A percentile compares a stretch with the other conserved stretches of the same genome.
phyloP scores from a whole-genome alignment of 1,140 invertebrate species.

The Leptinotarsa defecta region DNA sequence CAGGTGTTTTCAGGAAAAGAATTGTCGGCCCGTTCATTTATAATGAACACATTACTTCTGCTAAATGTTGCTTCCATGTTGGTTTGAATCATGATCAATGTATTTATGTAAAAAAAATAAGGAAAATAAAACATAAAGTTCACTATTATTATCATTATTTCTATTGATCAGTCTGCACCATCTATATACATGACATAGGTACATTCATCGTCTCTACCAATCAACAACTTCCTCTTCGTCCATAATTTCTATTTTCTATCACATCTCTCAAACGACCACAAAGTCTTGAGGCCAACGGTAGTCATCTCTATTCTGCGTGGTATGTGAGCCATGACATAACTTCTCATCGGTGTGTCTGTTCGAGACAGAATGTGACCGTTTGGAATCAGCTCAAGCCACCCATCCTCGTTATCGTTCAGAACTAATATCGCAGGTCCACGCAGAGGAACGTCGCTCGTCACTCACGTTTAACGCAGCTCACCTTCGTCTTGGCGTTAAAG shows the following conservation, averaged over 20 bases:
- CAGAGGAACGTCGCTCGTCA: slow-evolving; percentile 35
- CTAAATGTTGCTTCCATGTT: no score
- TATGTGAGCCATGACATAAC: slow-evolving; percentile 33
- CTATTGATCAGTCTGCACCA: no score
- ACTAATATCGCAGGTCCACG: slow-evolving; percentile 36
- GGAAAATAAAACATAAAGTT: no score
- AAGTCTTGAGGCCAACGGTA: slow-evolving; percentile 17
- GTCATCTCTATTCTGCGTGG: slow-evolving; percentile 34
- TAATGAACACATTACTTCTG: no score
- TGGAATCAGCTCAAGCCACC: slow-evolving; percentile 38
- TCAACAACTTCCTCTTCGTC: no score
- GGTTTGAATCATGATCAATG: no score
- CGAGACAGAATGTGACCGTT: slow-evolving; percentile 36
- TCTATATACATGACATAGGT: no score
- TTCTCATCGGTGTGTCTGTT: slow-evolving; percentile 36
- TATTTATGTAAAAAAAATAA: no score
- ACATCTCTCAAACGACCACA: background rate
- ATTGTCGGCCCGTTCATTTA: no score
- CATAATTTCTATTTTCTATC: background rate
- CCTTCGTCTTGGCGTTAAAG: background rate
- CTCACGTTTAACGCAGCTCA: slow-evolving; percentile 33
- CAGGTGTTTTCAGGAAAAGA: no score
- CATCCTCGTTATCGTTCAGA: slow-evolving; percentile 36
- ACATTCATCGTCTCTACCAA: no score
- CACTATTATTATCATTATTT: no score